Evolutionary conservation across 53 echinoderm and acorn worm genomes (phyloP).

Genomic region (Paracentrotus lividus): DNA sequence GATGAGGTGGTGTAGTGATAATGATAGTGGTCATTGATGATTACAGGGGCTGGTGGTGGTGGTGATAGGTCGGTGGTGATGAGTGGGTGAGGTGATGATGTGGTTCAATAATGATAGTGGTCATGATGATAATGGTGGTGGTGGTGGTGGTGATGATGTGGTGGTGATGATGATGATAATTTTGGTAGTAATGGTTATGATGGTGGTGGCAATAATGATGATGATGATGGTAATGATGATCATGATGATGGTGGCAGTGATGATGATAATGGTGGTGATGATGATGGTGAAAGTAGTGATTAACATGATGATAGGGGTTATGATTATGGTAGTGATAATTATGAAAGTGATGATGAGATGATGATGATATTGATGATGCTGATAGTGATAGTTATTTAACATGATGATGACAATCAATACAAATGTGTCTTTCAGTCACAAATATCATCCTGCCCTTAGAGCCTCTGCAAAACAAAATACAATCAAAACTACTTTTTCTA

Average conservation of each 20-base stretch:
- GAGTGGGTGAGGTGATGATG: no score
- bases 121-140: background rate
- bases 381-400: background rate
- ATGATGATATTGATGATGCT: background rate
- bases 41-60: no score
- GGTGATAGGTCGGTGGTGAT: no score
- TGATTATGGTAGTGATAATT: background rate
- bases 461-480: background rate
- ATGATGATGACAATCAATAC: background rate
- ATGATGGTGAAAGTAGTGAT: conserved; percentile 15
- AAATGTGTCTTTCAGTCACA: background rate
- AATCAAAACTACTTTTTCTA: no score
- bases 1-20: no score
- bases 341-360: background rate
- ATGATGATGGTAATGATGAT: conserved; percentile 1
- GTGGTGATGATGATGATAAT: background rate
- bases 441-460: background rate
- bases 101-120: background rate
- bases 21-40: no score
- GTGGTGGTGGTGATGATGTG: background rate
- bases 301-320: background rate
- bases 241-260: background rate
- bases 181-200: background rate
- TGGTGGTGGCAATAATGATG: background rate
- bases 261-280: conserved; percentile 46